These are phyloP conservation scores for Tigriopus californicus DNA, from an alignment of 2,888 invertebrate species.

Conservation along the genomic window DNA sequence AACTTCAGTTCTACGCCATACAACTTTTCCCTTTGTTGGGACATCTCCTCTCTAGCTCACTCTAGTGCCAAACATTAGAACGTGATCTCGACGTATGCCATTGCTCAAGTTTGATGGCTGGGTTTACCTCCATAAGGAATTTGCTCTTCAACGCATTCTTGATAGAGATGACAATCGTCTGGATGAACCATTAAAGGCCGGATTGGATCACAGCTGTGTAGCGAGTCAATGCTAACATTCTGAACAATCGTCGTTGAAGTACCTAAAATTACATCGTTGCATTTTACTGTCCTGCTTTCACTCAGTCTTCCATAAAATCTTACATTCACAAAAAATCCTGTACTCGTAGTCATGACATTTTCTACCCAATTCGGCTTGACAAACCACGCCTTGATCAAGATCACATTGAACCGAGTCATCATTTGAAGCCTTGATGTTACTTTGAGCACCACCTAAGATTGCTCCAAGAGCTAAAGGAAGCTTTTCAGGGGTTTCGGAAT, in stretches of 20 bases:
- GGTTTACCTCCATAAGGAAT: conserved; percentile 33
- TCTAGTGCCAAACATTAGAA: too few relatives aligned
- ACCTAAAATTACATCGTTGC: too few relatives aligned
- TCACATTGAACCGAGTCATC: conserved; percentile 56
- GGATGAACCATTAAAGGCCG: conserved; percentile 41
- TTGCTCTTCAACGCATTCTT: conserved; percentile 39
- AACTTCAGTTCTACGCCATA: too few relatives aligned
- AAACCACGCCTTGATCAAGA: conserved; percentile 48
- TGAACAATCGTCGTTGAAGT: not conserved
- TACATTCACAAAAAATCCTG: conserved; percentile 20
- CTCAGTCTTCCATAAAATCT: too few relatives aligned
- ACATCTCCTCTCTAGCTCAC: too few relatives aligned
- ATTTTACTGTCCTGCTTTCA: too few relatives aligned
- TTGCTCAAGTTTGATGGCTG: too few relatives aligned
- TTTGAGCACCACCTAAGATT: too few relatives aligned
- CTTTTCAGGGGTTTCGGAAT: too few relatives aligned
- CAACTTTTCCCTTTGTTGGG: too few relatives aligned
- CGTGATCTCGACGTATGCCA: too few relatives aligned
- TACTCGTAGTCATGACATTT: conserved; percentile 21
- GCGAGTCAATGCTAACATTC: not conserved
- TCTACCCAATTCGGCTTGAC: conserved; percentile 29
- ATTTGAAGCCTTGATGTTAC: conserved; percentile 37
- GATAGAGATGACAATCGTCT: conserved; percentile 45
- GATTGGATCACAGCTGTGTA: conserved; percentile 29
- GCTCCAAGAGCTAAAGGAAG: too few relatives aligned